phyloP scores from a whole-genome alignment of 1,140 invertebrate species.

The Aphaenogaster floridana region DNA sequence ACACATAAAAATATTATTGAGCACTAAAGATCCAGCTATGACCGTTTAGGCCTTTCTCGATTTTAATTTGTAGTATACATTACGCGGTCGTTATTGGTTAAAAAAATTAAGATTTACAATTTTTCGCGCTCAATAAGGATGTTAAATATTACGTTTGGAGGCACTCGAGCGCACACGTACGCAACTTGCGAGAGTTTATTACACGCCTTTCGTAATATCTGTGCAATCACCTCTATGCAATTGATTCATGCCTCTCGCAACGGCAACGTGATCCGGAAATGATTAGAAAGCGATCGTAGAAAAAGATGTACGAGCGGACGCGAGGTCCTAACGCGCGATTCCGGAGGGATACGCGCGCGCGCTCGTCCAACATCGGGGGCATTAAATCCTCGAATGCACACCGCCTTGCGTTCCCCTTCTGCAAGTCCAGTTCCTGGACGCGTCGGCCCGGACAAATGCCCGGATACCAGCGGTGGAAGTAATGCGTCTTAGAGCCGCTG shows the following conservation, averaged over 20 bases:
- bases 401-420: slow-evolving; percentile 41
- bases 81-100: too few relatives aligned
- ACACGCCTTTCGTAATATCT: slow-evolving; percentile 7
- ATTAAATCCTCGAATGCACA: slow-evolving; percentile 80
- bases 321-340: slow-evolving; percentile 71
- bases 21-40: too few relatives aligned
- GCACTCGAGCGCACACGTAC: background rate
- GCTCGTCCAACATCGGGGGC: slow-evolving; percentile 35
- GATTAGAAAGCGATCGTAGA: slow-evolving; percentile 56
- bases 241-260: slow-evolving; percentile 25
- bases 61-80: too few relatives aligned
- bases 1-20: too few relatives aligned
- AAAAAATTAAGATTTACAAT: background rate
- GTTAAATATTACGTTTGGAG: background rate
- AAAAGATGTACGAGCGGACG: slow-evolving; percentile 46
- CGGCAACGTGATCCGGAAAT: slow-evolving; percentile 44
- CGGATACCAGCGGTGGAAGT: slow-evolving; percentile 86
- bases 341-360: slow-evolving; percentile 50
- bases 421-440: slow-evolving; percentile 80
- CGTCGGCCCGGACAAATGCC: slow-evolving; percentile 85
- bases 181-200: slow-evolving; percentile 14
- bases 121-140: background rate
- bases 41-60: too few relatives aligned
- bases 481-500: slow-evolving; percentile 83
- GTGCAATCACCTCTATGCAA: background rate